phyloP scores from a whole-genome alignment of 1,140 invertebrate genomes.

The Lucilia cuprina region DNA sequence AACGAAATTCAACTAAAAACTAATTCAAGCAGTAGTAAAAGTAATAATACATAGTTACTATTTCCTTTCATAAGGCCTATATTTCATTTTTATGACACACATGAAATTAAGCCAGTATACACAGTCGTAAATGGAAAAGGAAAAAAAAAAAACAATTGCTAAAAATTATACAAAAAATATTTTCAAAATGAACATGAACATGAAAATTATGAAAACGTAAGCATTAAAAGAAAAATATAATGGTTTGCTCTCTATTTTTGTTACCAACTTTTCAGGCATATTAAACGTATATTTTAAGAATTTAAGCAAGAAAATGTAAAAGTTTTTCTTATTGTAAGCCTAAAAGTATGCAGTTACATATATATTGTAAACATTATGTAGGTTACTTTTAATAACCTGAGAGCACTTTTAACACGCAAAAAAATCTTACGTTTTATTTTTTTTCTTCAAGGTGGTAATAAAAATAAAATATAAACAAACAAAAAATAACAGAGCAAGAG shows the following conservation, averaged over 20 bases:
- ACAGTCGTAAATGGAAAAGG: background rate
- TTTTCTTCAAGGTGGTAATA: constrained; percentile 8
- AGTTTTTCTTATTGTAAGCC: background rate
- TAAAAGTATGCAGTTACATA: background rate
- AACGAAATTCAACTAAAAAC: background rate
- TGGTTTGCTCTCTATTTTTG: background rate
- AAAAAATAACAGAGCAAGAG: background rate
- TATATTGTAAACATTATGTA: background rate
- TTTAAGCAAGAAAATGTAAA: background rate
- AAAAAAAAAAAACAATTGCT: background rate
- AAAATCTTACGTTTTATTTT: background rate
- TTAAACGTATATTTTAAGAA: background rate
- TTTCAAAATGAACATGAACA: background rate
- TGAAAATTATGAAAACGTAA: constrained; percentile 15
- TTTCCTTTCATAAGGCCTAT: constrained; percentile 11
- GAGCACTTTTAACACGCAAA: background rate
- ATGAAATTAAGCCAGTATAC: background rate
- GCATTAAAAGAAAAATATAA: background rate
- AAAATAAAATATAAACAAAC: background rate
- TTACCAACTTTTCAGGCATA: background rate
- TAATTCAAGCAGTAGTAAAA: background rate
- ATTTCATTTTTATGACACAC: constrained; percentile 10
- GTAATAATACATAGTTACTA: constrained; percentile 2
- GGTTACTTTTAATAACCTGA: constrained; percentile 17
- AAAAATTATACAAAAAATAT: too few species aligned